A percentile compares a stretch with the other conserved stretches of the same genome.
phyloP scores from a whole-genome alignment of 2,113 vertebrate species.

The Sarotherodon lohbergeri region DNA sequence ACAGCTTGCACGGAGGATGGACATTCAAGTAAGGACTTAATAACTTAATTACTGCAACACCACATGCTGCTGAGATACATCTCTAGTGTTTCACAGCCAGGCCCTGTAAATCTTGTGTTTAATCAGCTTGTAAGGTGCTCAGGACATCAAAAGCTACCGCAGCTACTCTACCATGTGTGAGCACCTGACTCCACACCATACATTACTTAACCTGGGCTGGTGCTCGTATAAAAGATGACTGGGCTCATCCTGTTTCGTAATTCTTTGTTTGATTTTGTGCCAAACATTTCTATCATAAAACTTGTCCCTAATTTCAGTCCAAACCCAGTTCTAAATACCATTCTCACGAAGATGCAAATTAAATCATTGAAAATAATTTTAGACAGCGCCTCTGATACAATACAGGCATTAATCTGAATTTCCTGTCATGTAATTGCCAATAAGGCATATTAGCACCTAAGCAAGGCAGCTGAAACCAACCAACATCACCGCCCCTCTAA shows the following conservation, averaged over 20 bases:
- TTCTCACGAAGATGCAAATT: not conserved
- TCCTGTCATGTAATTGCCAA: not conserved
- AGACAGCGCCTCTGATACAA: not conserved
- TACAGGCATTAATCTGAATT: conserved; percentile 7
- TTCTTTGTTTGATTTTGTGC: not conserved
- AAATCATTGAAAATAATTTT: not conserved
- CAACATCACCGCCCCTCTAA: accelerated
- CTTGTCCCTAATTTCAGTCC: not conserved
- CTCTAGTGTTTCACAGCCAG: conserved; percentile 11
- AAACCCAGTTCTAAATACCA: not conserved
- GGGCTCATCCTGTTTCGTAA: not conserved
- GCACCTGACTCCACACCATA: not conserved
- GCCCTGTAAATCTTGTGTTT: conserved; percentile 20
- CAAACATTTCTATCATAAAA: not conserved
- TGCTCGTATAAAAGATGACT: conserved; percentile 12
- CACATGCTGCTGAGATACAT: conserved; percentile 22
- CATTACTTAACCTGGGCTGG: not conserved
- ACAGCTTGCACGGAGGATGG: conserved; percentile 29
- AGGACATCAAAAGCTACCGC: conserved; percentile 46
- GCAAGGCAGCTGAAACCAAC: not conserved
- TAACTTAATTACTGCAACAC: conserved; percentile 45
- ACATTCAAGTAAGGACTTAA: conserved; percentile 14
- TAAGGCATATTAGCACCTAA: conserved; percentile 3
- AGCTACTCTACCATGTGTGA: conserved; percentile 42
- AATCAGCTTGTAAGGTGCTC: conserved; percentile 33